Percentiles rank a stretch among this genome's conserved stretches.
Conservation (phyloP, 2,797 vertebrate species). For the Sebastiscus tertius region DNA sequence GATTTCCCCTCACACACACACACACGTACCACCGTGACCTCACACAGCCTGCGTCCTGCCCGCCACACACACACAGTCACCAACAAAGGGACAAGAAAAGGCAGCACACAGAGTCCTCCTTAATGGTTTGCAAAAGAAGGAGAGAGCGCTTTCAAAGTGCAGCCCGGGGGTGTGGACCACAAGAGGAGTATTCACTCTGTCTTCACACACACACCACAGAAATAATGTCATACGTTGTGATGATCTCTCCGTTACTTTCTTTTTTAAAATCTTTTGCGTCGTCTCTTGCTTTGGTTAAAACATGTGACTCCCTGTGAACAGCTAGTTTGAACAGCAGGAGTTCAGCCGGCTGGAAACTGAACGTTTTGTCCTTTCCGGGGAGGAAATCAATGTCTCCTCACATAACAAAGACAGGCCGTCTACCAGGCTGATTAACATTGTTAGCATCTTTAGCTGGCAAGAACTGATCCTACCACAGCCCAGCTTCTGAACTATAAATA, state of each 20-base stretch:
- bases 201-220: constrained; percentile 10
- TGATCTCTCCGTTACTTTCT: not conserved
- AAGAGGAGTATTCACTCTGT: constrained; percentile 10
- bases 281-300: not conserved
- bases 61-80: not conserved
- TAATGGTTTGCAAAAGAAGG: constrained; percentile 54
- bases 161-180: constrained; percentile 46
- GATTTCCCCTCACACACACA: constrained; percentile 16
- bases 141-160: constrained; percentile 49
- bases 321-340: not conserved
- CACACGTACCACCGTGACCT: constrained; percentile 1
- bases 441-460: no score
- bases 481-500: not conserved
- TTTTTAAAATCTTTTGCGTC: not conserved
- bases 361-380: not conserved
- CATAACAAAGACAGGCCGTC: not conserved
- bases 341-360: not conserved
- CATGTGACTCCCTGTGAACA: not conserved
- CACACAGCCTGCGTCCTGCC: not conserved
- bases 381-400: not conserved
- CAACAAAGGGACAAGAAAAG: constrained; percentile 17
- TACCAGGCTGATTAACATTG: not conserved
- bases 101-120: constrained; percentile 33
- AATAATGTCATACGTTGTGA: not conserved
- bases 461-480: not conserved